phyloP scores from a whole-genome alignment of 1,140 invertebrate species.

The Camponotus floridanus region DNA sequence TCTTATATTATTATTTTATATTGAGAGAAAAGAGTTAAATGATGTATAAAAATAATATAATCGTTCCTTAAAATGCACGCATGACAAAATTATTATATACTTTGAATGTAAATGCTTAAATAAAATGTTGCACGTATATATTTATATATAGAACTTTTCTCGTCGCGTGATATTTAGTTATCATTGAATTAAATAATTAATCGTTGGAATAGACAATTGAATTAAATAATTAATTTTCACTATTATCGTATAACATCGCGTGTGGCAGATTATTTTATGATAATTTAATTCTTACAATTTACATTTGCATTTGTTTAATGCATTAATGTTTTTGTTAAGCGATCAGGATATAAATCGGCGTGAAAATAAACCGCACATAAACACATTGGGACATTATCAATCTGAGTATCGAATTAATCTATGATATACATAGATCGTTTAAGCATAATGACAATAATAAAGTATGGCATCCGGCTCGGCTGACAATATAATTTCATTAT shows the following conservation, averaged over 20 bases:
- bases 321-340: conserved; percentile 14
- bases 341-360: conserved; percentile 34
- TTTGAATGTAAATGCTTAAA: not conserved
- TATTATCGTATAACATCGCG: not conserved
- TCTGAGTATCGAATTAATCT: conserved; percentile 58
- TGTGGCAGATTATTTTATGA: not conserved
- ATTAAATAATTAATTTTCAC: conserved; percentile 17
- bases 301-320: not conserved
- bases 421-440: conserved; percentile 65
- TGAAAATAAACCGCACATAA: conserved; percentile 53
- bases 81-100: not conserved
- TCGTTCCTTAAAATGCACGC: not conserved
- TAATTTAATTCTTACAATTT: not conserved
- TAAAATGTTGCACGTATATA: not conserved
- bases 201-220: not conserved
- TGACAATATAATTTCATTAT: conserved; percentile 65
- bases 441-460: conserved; percentile 66
- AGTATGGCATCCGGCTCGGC: conserved; percentile 33
- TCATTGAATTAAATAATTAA: conserved; percentile 21
- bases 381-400: conserved; percentile 68
- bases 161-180: not conserved
- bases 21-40: not conserved
- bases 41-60: conserved; percentile 8
- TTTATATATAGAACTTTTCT: not conserved
- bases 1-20: not conserved